Base-by-base conservation (phyloP, 2,797 vertebrate genomes). In the Otus scops region DNA sequence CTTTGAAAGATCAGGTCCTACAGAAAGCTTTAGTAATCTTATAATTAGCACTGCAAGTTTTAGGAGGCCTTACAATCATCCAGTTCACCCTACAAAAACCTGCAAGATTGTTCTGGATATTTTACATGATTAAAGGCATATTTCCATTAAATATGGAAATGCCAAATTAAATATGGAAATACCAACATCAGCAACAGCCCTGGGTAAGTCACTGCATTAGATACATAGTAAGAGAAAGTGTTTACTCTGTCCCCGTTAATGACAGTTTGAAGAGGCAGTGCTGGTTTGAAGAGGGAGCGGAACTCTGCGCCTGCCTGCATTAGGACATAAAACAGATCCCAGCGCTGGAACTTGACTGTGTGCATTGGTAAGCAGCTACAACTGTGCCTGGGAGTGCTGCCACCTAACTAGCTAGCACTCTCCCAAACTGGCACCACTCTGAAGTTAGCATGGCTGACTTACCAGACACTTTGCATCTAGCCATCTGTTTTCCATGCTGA, bases 401-500 rank as follows among this genome's bases (percentile, higher is more conserved):
- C 65, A 34, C 30, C 48, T 9, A 21, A 2, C 16, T 12, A 51
- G 7, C 11, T 13, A 80, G 22, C 23, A 2, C 17, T 56, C 6
- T 48, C 56, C 30, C 51, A 70, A 11, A 32, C 15, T 24, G 79
- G 28, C n/a, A 48, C 6, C 3, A 4, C 11, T 39, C 59, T 32
- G 30, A 27, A 63, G 17, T 26, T 68, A 26, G 20, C 18, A 23
- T 20, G 74, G 36, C 54, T 63, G 26, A 71, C 70, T 85, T 39
- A 43, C 16, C 22, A 89, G 63, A 50, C 39, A 48, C 45, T 86
- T 60, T 60, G 12, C n/a, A 45, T 69, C 28, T 10, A 59, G 39
- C 85, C 87, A 85, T 83, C 87, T 89, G 71, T 56, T 95, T 85
- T 63, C 59, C 22, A 20, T 45, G 36, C 39, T 59, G 61, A 79